Base-by-base conservation (phyloP, 2,888 invertebrate species). In the Molorchus minor region DNA sequence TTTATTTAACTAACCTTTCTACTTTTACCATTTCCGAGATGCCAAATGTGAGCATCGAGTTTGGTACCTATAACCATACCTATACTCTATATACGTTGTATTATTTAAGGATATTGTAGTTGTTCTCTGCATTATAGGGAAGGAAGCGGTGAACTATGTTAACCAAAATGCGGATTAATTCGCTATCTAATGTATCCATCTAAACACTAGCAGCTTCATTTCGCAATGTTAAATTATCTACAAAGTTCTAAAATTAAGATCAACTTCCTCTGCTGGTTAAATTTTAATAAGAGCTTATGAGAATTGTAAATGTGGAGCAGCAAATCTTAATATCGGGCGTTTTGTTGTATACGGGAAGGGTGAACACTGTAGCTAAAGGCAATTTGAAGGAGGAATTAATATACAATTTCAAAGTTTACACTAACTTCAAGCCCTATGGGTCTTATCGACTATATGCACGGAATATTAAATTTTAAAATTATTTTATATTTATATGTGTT, bases 361-460 rank as follows among this genome's bases (percentile, higher is more conserved):
- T 62, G 56, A 65, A 62, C 56, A 51, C 58, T 17, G 38, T 38
- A 29, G 52, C 62, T 54, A 35, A 45, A 55, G 64, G 65, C 58
- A 65, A 58, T 65, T 62, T 53, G 58, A 59, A 59, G 57, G 49
- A 56, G 61, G 56, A 65, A 65, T 65, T 65, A 65, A 62, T 65
- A 65, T 65, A 65, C 65, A 65, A 65, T 65, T 65, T 65, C 65
- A 57, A 65, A 65, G 62, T 62, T 65, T 62, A 61, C 54, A 55
- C 58, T 30, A 65, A 62, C 49, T 65, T 60, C 41, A 36, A 17
- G 30, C 20, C 61, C 58, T 51, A 16, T 54, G 61, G 56, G 65
- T 52, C 40, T 59, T 56, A 56, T 56, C 46, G 47, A 56, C 52
- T 41, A 41, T 52, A 52, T 52, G 52, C 15, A 52, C 30, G n/a